Evolutionary conservation across 2,888 invertebrate genomes (phyloP), one percentile per base, ranked within the genome.

Genomic region (Cryptus armator): DNA sequence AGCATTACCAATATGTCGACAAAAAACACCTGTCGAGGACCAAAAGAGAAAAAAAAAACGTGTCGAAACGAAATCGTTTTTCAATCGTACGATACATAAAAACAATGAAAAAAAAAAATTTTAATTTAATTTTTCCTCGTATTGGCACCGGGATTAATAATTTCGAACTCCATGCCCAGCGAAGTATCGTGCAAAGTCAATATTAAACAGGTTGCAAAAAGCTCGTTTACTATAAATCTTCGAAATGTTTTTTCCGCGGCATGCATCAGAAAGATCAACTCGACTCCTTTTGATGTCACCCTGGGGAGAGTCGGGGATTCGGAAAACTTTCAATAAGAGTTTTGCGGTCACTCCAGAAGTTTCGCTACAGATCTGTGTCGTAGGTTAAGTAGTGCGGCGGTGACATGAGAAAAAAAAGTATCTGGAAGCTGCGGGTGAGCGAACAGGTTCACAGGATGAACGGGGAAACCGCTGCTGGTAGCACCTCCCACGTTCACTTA

Each of bases 401-500:
- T 67, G 78, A 68, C 44, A 67, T 16, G 62, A 48, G 24, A 48
- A 46, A 53, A 77, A 32, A 48, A 70, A 59, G 16, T 12, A 62
- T 43, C 62, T 62, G 16, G 24, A 77, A 62, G n/a, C 56, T 51
- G 68, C 68, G 62, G 68, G 44, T 71, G 59, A 32, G 53, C 19
- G 43, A 59, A 74, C 83, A 83, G 78, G 83, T 83, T 78, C 56
- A 68, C 72, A 43, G 67, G 48, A 68, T 56, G 44, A 77, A 53
- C 29, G 72, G 32, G 62, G 37, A 76, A 77, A n/a, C 67, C 16
- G 44, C 46, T 14, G 64, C 43, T 67, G 1, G 59, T 44, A 43
- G 51, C 32, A 64, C n/a, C 74, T 83, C 74, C 74, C 78, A 79
- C 83, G 68, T 24, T 68, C 48, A 53, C 79, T 83, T 68, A 44